Evolutionary conservation across 2,113 vertebrate species (phyloP).

Genomic region (Chaetops frenatus): DNA sequence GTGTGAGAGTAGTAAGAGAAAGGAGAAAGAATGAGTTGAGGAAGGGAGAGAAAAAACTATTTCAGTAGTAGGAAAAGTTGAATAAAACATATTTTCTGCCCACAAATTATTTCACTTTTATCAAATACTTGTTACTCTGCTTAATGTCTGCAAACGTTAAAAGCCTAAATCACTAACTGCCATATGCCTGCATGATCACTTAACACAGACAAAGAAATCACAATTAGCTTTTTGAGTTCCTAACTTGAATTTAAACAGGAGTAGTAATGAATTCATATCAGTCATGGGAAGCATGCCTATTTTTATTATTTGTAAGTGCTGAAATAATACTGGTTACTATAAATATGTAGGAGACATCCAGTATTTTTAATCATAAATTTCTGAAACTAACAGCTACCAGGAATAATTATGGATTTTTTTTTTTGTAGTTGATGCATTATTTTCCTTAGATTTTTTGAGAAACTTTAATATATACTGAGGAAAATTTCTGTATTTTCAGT

Average conservation of each 20-base stretch:
- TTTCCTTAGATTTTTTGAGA: background rate
- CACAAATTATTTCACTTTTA: background rate
- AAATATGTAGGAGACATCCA: background rate
- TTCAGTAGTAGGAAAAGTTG: background rate
- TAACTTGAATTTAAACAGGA: background rate
- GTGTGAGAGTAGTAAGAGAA: background rate
- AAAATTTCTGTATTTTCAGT: background rate
- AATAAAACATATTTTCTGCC: background rate
- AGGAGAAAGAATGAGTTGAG: background rate
- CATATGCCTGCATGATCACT: background rate
- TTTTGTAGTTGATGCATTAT: background rate
- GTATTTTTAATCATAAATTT: background rate
- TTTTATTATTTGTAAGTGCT: background rate
- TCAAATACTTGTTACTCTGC: background rate
- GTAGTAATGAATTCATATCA: background rate
- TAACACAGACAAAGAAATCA: background rate
- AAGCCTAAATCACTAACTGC: background rate
- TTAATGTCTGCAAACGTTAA: background rate
- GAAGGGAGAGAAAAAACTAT: background rate
- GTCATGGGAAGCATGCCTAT: background rate
- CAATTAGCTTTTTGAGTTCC: background rate
- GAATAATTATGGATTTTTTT: background rate
- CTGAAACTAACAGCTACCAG: background rate
- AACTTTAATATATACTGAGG: background rate
- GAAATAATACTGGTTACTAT: background rate